Percentiles rank a stretch among this genome's conserved stretches.
phyloP scores from a whole-genome alignment of 2,797 vertebrate species.

The Argentina silus region DNA sequence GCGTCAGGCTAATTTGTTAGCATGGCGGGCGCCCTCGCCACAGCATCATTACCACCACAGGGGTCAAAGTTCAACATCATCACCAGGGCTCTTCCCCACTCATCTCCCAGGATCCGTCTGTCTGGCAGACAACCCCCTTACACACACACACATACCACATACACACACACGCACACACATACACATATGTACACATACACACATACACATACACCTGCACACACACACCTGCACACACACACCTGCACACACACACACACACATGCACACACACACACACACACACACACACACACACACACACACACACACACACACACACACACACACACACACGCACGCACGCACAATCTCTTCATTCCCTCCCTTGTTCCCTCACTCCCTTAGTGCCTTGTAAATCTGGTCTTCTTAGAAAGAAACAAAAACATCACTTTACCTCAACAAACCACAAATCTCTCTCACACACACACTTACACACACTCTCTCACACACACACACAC shows the following conservation, averaged over 20 bases:
- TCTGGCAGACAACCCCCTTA: constrained; percentile 18
- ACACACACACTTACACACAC: constrained; percentile 19
- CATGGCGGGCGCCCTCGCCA: neutral
- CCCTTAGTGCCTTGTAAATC: neutral
- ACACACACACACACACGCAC: neutral
- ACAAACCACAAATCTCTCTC: no score
- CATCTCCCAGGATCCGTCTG: constrained; percentile 27
- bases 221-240: constrained; percentile 24
- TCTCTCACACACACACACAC: constrained; percentile 26
- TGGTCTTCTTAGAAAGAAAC: constrained; percentile 39
- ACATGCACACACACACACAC: neutral
- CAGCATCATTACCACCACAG: constrained; percentile 49
- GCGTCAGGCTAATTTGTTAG: constrained; percentile 42
- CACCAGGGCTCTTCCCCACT: constrained; percentile 44
- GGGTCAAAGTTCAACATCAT: constrained; percentile 48
- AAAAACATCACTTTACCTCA: no score
- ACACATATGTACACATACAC: constrained; percentile 10
- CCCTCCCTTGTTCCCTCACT: neutral
- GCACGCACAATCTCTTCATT: constrained; percentile 8
- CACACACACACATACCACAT: constrained; percentile 8
- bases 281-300: neutral
- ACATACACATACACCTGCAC: constrained; percentile 26
- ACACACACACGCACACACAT: constrained; percentile 7
- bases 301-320: neutral
- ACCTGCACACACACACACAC: constrained; percentile 10